Conservation (phyloP, 2,888 invertebrate species). For the Polydrusus tereticollis region DNA sequence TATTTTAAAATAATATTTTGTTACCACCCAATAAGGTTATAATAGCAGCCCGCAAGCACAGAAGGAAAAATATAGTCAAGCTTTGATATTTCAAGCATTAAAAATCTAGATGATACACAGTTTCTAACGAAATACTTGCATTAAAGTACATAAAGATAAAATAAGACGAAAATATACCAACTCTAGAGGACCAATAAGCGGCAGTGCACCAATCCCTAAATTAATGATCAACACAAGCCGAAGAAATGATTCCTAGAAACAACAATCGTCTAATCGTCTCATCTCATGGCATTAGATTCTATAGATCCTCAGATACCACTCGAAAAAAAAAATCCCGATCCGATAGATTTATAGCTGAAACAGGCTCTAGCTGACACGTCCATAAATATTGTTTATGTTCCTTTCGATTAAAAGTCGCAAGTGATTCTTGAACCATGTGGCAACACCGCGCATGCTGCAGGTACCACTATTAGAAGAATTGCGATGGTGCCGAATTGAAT, state of each 20-base stretch:
- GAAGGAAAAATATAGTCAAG: too few species aligned
- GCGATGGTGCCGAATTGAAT: constrained; percentile 7
- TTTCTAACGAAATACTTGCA: too few species aligned
- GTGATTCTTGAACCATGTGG: constrained; percentile 45
- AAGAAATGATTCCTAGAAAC: constrained; percentile 24
- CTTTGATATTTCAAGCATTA: too few species aligned
- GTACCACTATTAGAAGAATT: constrained; percentile 43
- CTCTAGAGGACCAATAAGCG: too few species aligned
- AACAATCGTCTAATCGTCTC: constrained; percentile 29
- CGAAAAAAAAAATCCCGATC: constrained; percentile 38
- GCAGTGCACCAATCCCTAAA: not conserved
- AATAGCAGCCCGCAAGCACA: too few species aligned
- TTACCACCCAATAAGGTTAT: too few species aligned
- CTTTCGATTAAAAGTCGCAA: constrained; percentile 47
- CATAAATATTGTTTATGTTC: constrained; percentile 69
- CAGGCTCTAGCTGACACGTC: constrained; percentile 67
- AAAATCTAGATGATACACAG: too few species aligned
- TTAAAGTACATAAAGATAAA: too few species aligned
- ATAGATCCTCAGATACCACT: constrained; percentile 47
- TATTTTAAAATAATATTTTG: too few species aligned
- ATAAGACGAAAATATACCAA: too few species aligned
- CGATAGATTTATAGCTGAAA: constrained; percentile 67
- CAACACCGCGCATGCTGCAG: constrained; percentile 42
- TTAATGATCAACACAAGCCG: not conserved
- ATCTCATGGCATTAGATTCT: constrained; percentile 47